phyloP scores from a whole-genome alignment of 1,140 invertebrate species.

The Alviniconcha marisindica region DNA sequence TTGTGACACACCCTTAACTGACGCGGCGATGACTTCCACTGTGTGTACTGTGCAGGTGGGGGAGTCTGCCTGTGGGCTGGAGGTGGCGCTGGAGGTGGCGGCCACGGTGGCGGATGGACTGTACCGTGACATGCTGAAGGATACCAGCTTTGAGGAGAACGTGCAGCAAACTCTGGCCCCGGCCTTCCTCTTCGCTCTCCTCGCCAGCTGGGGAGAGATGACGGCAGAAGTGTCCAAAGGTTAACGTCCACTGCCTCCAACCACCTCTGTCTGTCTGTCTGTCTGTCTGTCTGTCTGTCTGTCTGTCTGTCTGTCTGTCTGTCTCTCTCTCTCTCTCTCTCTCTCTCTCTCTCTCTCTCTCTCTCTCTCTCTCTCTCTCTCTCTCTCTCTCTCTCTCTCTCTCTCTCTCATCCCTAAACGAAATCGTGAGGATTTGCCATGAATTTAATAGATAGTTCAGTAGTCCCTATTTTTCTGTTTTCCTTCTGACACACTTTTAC shows the following conservation, averaged over 20 bases:
- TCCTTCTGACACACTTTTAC: too few species aligned
- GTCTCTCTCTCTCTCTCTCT: not conserved
- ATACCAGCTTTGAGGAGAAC: not conserved
- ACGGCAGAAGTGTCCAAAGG: not conserved
- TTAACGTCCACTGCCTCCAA: not conserved
- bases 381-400: constrained; percentile 8
- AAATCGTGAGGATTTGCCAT: too few species aligned
- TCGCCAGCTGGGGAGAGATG: constrained; percentile 25
- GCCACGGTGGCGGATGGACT: constrained; percentile 1
- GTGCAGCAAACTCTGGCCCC: not conserved
- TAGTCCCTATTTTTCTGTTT: too few species aligned
- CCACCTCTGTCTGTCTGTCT: not conserved
- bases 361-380: not conserved
- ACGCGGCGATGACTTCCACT: too few species aligned
- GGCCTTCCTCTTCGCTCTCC: constrained; percentile 4
- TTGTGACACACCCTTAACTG: too few species aligned
- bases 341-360: not conserved
- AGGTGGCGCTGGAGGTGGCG: constrained; percentile 13
- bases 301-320: not conserved
- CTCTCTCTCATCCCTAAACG: not conserved
- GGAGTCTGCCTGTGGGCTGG: not conserved
- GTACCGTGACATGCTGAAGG: not conserved
- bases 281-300: not conserved
- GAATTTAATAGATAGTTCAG: too few species aligned
- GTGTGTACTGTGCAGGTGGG: constrained; percentile 1